Base-by-base conservation (phyloP, 1,140 invertebrate species). In the Diachasma alloeum region DNA sequence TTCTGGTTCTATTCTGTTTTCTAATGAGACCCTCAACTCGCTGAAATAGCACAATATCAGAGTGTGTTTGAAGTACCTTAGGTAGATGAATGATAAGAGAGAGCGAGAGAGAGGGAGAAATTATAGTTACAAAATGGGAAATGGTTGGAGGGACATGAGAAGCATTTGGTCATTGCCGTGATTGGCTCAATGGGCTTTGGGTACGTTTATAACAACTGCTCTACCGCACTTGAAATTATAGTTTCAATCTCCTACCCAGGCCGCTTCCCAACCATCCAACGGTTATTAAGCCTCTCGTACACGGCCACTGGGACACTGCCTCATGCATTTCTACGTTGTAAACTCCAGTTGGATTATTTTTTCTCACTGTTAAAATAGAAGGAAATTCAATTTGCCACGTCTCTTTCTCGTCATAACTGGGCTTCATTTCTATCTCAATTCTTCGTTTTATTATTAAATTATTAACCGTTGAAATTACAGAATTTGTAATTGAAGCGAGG, bases 111-210 rank as follows among this genome's bases (percentile, higher is more conserved):
- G 48, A 17, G 48, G 48, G 48, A 17, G 48, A 53, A 53, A 53
- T 53, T 17, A 15, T 53, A 53, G 48, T 53, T 53, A 17, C 48
- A 53, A 53, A 53, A 53, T 53, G 48, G 48, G 48, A 53, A 53
- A 53, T 53, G 15, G 48, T 53, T 53, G 48, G 48, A 53, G 17
- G 48, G 48, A 53, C 48, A 53, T 17, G 59, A 63, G 59, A 63
- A 63, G 59, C 59, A 63, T 63, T 63, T 63, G 59, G 59, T 63
- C 59, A 63, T 63, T 63, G 59, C 59, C 59, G 59, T 63, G 59
- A 63, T 63, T 63, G 59, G 59, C 59, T 63, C 59, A 63, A 63
- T 63, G 59, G 59, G 59, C 59, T 63, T 63, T 63, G 59, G 59
- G 22, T 63, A 26, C 59, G 59, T 63, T 63, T 63, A 63, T 63